A percentile compares a stretch with the other conserved stretches of the same genome.
These are phyloP conservation scores for Orchesella cincta DNA, from an alignment of 1,140 invertebrate species.

Conservation along the genomic window DNA sequence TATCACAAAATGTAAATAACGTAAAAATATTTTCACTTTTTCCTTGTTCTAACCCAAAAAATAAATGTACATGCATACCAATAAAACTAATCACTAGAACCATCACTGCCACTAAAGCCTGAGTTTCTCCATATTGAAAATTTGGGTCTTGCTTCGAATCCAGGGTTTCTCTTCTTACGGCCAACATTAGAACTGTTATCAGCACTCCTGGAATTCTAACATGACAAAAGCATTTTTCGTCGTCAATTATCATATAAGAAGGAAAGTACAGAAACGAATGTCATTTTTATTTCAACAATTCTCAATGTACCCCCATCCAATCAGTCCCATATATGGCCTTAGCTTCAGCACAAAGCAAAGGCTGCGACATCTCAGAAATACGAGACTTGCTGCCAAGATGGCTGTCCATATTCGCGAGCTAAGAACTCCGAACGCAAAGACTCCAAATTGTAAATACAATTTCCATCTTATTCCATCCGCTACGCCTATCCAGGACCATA, in stretches of 20 bases:
- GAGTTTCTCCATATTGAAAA: conserved; percentile 75
- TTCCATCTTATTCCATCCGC: conserved; percentile 56
- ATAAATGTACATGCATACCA: conserved; percentile 60
- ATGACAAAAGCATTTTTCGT: no score
- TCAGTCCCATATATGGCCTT: conserved; percentile 68
- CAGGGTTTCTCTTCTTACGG: conserved; percentile 58
- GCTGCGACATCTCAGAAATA: conserved; percentile 79
- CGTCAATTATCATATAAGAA: conserved; percentile 32
- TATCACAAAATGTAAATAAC: no score
- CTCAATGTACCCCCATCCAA: conserved; percentile 74
- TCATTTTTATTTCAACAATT: not conserved
- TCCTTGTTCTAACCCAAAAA: not conserved
- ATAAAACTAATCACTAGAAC: conserved; percentile 69
- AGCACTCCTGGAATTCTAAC: conserved; percentile 62
- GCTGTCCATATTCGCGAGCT: conserved; percentile 80
- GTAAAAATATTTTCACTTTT: not conserved
- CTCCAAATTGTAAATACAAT: conserved; percentile 70
- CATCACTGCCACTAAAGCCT: conserved; percentile 69
- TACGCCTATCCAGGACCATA: conserved; percentile 64
- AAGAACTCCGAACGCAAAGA: conserved; percentile 73
- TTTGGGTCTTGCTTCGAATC: conserved; percentile 70
- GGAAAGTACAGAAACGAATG: conserved; percentile 31
- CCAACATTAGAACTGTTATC: conserved; percentile 62
- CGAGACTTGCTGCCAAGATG: conserved; percentile 73
- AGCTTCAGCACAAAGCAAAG: conserved; percentile 75